phyloP scores from a whole-genome alignment of 2,113 vertebrate genomes.

The Columba janthina region DNA sequence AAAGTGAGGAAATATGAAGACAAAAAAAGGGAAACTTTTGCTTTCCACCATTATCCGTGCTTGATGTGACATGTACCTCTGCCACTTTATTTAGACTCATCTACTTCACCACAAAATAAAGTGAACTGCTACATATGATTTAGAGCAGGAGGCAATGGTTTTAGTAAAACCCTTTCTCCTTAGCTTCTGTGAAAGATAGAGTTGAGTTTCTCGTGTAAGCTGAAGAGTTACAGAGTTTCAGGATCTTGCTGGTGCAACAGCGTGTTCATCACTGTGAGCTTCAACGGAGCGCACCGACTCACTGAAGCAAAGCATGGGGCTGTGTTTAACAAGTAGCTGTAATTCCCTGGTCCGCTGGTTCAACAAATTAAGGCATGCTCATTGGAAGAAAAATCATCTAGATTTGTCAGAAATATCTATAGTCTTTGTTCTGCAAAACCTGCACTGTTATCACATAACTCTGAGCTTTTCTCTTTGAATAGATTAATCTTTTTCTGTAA shows the following conservation, averaged over 20 bases:
- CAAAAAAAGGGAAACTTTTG: background rate
- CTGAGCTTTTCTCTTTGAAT: background rate
- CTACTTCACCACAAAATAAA: background rate
- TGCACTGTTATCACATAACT: background rate
- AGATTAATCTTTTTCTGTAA: background rate
- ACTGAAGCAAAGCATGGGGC: background rate
- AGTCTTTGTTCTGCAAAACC: conserved; percentile 4
- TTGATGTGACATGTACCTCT: background rate
- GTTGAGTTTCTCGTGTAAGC: background rate
- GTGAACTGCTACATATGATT: background rate
- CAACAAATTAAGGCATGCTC: conserved; percentile 11
- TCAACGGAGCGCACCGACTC: background rate
- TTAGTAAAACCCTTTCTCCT: background rate
- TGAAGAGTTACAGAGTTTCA: background rate
- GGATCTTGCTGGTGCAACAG: background rate
- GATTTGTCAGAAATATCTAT: conserved; percentile 17
- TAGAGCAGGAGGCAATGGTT: background rate
- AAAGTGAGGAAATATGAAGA: background rate
- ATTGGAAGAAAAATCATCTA: background rate
- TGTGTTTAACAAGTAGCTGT: background rate
- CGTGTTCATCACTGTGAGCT: background rate
- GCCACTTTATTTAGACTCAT: background rate
- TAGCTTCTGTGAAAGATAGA: background rate
- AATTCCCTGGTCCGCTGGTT: background rate
- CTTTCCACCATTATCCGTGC: background rate